Conservation (phyloP, 2,888 invertebrate species). For the Elgonia sp. region DNA sequence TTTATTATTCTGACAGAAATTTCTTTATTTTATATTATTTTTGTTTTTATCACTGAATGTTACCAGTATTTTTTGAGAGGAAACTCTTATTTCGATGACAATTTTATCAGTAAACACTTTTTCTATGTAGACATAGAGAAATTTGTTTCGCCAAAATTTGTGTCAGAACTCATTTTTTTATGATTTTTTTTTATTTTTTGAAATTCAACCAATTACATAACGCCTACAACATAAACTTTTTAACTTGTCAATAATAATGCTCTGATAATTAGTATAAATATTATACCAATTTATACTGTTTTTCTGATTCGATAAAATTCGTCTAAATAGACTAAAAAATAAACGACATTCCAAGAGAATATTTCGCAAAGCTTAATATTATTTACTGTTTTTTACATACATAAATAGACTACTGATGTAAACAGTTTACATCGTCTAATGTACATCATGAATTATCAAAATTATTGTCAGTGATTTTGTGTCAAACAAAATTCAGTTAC, state of each 20-base stretch:
- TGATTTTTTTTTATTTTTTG: slow-evolving; percentile 12
- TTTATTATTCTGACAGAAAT: slow-evolving; percentile 65
- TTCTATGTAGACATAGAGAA: no score
- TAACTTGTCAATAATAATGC: slow-evolving; percentile 50
- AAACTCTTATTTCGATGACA: not conserved
- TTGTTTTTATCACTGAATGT: no score
- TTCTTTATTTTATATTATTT: no score
- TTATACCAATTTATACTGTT: slow-evolving; percentile 65
- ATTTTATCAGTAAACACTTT: not conserved
- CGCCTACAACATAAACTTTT: slow-evolving; percentile 52
- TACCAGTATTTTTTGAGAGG: no score
- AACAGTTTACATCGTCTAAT: slow-evolving; percentile 22
- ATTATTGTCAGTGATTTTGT: slow-evolving; percentile 53
- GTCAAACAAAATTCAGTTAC: slow-evolving; percentile 41
- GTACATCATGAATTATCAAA: slow-evolving; percentile 22
- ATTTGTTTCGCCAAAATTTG: slow-evolving; percentile 57
- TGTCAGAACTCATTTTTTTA: slow-evolving; percentile 54
- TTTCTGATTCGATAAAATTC: slow-evolving; percentile 29
- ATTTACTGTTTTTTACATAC: slow-evolving; percentile 25
- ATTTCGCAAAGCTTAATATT: slow-evolving; percentile 25
- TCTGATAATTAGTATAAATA: slow-evolving; percentile 69
- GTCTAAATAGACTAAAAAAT: slow-evolving; percentile 42
- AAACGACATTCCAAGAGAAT: slow-evolving; percentile 28
- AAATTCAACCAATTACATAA: slow-evolving; percentile 58
- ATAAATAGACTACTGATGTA: slow-evolving; percentile 31